Evolutionary conservation across 2,797 vertebrate species (phyloP).

Genomic region (Cynodonichthys magdalenae): DNA sequence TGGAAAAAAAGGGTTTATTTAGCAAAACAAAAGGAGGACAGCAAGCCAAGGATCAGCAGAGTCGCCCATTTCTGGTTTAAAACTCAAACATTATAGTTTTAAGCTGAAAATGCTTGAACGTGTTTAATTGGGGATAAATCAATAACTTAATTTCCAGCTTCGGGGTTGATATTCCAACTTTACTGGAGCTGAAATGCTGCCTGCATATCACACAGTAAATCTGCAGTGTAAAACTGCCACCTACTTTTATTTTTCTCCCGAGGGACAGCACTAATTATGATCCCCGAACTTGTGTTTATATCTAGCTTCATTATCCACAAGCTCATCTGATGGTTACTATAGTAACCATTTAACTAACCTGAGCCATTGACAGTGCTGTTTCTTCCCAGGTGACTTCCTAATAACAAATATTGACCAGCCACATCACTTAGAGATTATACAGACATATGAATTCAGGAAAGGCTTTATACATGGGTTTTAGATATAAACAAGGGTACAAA

Average conservation of each 20-base stretch:
- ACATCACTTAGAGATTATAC: conserved; percentile 3
- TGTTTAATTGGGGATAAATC: conserved; percentile 23
- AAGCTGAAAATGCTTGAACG: conserved; percentile 10
- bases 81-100: neutral
- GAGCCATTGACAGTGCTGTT: conserved; percentile 7
- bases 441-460: conserved; percentile 13
- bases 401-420: conserved; percentile 24
- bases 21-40: neutral
- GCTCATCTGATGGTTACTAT: conserved; percentile 54
- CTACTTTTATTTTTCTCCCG: conserved; percentile 7
- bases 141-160: conserved; percentile 11
- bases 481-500: neutral
- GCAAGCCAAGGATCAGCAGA: neutral
- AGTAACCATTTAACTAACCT: conserved; percentile 49
- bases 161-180: neutral
- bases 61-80: conserved; percentile 4
- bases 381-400: conserved; percentile 28
- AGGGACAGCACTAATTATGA: conserved; percentile 58
- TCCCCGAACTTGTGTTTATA: conserved; percentile 47
- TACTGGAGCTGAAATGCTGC: conserved; percentile 17
- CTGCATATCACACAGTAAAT: conserved; percentile 37
- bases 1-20: neutral
- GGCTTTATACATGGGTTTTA: conserved; percentile 4
- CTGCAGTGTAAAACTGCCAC: conserved; percentile 42
- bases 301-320: conserved; percentile 54